Percentiles rank a stretch among this genome's conserved stretches.
These are phyloP conservation scores for Altica lythri DNA, from an alignment of 2,888 invertebrate species.

Conservation along the genomic window DNA sequence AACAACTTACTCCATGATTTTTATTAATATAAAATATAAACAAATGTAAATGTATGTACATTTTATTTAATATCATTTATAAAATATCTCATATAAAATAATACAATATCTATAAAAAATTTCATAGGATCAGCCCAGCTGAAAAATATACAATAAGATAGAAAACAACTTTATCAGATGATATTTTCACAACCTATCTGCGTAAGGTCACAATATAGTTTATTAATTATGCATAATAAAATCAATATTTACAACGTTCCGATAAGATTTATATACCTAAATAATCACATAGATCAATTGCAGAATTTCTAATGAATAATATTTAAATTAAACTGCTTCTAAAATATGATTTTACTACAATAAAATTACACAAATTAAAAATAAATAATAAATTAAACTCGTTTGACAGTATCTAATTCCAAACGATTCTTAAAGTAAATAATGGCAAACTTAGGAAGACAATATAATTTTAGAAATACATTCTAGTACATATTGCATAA, in stretches of 20 bases:
- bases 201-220: conserved; percentile 44
- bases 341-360: conserved; percentile 14
- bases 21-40: no score
- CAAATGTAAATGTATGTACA: no score
- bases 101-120: conserved; percentile 50
- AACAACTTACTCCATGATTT: no score
- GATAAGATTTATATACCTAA: conserved; percentile 13
- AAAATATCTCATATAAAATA: conserved; percentile 52
- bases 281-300: conserved; percentile 42
- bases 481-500: conserved; percentile 35
- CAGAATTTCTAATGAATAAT: conserved; percentile 22
- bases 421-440: conserved; percentile 30
- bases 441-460: conserved; percentile 42
- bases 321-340: conserved; percentile 11
- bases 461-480: conserved; percentile 30
- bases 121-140: conserved; percentile 39
- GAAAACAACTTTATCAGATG: conserved; percentile 38
- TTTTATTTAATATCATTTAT: conserved; percentile 50
- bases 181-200: conserved; percentile 44
- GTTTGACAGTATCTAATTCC: conserved; percentile 32
- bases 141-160: conserved; percentile 37
- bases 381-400: conserved; percentile 39
- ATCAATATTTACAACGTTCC: conserved; percentile 24
- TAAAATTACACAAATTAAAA: conserved; percentile 32
- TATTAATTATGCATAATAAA: conserved; percentile 24